Evolutionary conservation across 2,113 vertebrate species (phyloP).

Genomic region (Nesogale talazaci): DNA sequence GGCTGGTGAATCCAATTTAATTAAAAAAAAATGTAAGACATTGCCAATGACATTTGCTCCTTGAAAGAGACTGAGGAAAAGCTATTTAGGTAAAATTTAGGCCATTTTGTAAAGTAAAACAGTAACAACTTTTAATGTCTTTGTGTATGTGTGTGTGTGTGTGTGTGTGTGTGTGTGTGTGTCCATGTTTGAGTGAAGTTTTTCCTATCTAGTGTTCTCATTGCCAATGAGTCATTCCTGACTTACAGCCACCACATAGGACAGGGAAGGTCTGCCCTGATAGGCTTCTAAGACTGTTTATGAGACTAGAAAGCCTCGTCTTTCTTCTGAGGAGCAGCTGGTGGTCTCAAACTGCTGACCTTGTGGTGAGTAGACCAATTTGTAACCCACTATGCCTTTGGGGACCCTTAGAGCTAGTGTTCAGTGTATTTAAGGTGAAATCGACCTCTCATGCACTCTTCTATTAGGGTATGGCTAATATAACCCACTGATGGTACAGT

Average conservation of each 20-base stretch:
- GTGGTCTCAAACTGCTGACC: too few relatives aligned
- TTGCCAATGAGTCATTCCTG: too few relatives aligned
- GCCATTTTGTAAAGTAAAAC: neutral
- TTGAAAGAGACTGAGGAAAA: neutral
- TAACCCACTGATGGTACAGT: too few relatives aligned
- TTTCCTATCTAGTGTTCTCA: neutral
- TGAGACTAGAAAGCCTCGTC: too few relatives aligned
- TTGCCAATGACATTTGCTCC: neutral
- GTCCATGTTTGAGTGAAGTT: neutral
- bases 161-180: neutral
- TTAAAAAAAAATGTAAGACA: neutral
- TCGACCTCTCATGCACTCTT: neutral
- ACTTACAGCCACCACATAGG: too few relatives aligned
- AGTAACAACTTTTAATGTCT: neutral
- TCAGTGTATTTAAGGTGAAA: neutral
- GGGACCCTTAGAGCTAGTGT: neutral
- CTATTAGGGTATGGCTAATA: neutral
- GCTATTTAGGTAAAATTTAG: too few relatives aligned
- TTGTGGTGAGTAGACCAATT: too few relatives aligned
- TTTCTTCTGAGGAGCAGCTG: too few relatives aligned
- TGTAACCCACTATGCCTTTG: neutral
- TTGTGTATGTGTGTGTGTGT: neutral
- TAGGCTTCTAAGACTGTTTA: too few relatives aligned
- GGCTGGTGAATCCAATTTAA: neutral
- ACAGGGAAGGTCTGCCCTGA: too few relatives aligned